Percentiles rank a stretch among this genome's conserved stretches.
Conservation (phyloP, 2,888 invertebrate species). For the Masnerella sp. region DNA sequence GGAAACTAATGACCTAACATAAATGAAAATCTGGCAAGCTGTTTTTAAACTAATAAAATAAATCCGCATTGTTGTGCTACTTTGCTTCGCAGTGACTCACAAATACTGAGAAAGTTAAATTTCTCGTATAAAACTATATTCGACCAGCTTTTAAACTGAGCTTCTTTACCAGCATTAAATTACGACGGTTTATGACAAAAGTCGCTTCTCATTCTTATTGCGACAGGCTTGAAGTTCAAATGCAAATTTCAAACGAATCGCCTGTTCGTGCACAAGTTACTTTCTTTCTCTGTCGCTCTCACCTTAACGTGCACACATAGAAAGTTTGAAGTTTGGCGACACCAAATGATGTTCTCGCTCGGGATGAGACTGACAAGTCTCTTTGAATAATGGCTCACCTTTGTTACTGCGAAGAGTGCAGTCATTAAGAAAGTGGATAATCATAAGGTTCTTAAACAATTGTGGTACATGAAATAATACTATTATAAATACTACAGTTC, state of each 20-base stretch:
- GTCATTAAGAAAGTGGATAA: constrained; percentile 56
- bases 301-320: constrained; percentile 24
- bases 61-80: constrained; percentile 34
- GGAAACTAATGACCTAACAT: constrained; percentile 15
- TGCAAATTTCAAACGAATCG: constrained; percentile 66
- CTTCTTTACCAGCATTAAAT: constrained; percentile 61
- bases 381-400: constrained; percentile 50
- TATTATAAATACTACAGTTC: constrained; percentile 31
- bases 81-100: constrained; percentile 28
- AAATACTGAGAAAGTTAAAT: constrained; percentile 51
- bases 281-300: constrained; percentile 34
- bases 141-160: constrained; percentile 56
- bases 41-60: constrained; percentile 47
- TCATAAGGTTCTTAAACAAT: constrained; percentile 46
- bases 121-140: constrained; percentile 63
- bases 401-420: constrained; percentile 42
- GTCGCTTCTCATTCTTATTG: constrained; percentile 65
- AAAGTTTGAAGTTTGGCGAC: constrained; percentile 61
- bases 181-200: constrained; percentile 64
- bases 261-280: constrained; percentile 56
- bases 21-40: no score
- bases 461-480: constrained; percentile 45
- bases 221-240: constrained; percentile 63
- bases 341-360: constrained; percentile 56
- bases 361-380: constrained; percentile 55